These are phyloP conservation scores for Athalia rosae DNA, from an alignment of 2,888 invertebrate genomes.

Conservation along the genomic window DNA sequence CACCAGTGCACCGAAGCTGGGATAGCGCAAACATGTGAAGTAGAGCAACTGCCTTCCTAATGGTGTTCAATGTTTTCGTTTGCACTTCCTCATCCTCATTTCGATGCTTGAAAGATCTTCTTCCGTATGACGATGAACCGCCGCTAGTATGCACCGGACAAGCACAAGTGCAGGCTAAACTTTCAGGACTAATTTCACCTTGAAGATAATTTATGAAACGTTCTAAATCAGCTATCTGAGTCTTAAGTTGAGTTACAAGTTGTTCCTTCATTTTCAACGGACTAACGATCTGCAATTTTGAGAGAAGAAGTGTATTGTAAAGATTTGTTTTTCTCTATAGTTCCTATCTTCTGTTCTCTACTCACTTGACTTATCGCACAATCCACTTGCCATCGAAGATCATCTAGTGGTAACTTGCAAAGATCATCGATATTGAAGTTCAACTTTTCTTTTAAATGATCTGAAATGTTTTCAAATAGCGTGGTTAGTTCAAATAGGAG, in stretches of 20 bases:
- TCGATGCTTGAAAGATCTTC: conserved; percentile 70
- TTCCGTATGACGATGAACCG: conserved; percentile 58
- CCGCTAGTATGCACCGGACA: conserved; percentile 71
- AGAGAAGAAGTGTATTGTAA: not conserved
- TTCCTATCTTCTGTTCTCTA: not conserved
- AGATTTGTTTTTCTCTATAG: not conserved
- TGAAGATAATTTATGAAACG: conserved; percentile 97
- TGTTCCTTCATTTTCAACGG: conserved; percentile 97
- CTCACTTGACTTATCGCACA: conserved; percentile 87
- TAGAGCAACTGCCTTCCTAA: conserved; percentile 91
- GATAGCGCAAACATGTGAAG: conserved; percentile 95
- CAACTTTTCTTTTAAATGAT: conserved; percentile 89
- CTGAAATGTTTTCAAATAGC: conserved; percentile 68
- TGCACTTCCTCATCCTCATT: conserved; percentile 70
- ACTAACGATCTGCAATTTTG: conserved; percentile 83
- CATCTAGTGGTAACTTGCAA: conserved; percentile 84
- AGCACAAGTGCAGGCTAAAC: conserved; percentile 74
- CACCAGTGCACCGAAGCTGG: conserved; percentile 91
- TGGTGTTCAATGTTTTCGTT: conserved; percentile 82
- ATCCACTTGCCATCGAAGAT: conserved; percentile 91
- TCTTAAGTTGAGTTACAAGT: conserved; percentile 94
- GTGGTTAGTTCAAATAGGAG: not conserved
- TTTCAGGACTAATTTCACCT: conserved; percentile 79
- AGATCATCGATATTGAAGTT: conserved; percentile 91
- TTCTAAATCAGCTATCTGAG: conserved; percentile 97